These are phyloP conservation scores for Hermatobates lingyangjiaoensis DNA, from an alignment of 1,140 invertebrate species.

Conservation along the genomic window DNA sequence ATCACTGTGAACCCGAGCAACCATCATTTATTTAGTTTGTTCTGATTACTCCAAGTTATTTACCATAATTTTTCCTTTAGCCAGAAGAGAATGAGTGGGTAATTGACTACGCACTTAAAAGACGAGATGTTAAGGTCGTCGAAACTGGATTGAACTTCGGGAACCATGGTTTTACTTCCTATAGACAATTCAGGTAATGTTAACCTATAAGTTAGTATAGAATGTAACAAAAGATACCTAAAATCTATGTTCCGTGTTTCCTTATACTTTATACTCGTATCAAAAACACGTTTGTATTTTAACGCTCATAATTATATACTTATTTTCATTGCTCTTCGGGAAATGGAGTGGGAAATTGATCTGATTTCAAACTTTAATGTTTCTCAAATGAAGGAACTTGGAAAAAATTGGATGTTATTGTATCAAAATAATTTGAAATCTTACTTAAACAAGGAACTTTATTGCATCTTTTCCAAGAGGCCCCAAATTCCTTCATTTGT, in stretches of 20 bases:
- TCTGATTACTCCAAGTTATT: too few relatives aligned
- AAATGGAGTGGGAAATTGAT: too few relatives aligned
- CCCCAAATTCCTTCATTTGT: too few relatives aligned
- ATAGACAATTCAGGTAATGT: slow-evolving; percentile 54
- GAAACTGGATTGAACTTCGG: slow-evolving; percentile 90
- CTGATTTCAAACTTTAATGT: too few relatives aligned
- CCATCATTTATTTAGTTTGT: too few relatives aligned
- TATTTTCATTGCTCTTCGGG: too few relatives aligned
- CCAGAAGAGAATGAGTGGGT: slow-evolving; percentile 98
- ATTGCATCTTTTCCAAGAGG: too few relatives aligned
- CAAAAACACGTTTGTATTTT: not conserved
- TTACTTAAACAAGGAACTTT: too few relatives aligned
- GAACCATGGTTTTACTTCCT: slow-evolving; percentile 82
- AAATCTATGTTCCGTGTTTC: not conserved
- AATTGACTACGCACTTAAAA: slow-evolving; percentile 87
- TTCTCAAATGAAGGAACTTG: too few relatives aligned
- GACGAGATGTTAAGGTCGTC: slow-evolving; percentile 83
- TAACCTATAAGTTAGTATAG: not conserved
- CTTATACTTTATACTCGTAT: not conserved
- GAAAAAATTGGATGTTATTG: too few relatives aligned
- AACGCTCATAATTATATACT: not conserved
- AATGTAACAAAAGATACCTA: not conserved
- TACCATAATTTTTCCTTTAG: slow-evolving; percentile 22
- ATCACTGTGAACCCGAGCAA: too few relatives aligned
- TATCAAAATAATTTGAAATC: too few relatives aligned